Evolutionary conservation across 2,113 vertebrate genomes (phyloP).

Genomic region (Rallus limicola): DNA sequence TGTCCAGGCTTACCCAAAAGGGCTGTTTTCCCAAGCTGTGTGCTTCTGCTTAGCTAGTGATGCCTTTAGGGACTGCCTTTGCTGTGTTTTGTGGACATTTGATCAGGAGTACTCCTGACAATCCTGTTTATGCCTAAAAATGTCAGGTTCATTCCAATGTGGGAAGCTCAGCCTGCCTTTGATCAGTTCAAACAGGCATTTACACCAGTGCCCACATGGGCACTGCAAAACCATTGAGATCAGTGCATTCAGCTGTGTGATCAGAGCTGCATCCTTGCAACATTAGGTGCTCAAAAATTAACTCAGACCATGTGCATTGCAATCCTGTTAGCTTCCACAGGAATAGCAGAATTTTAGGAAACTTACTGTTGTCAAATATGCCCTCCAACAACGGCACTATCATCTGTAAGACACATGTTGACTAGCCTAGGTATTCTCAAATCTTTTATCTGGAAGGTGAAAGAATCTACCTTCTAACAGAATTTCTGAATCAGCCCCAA

Average conservation of each 20-base stretch:
- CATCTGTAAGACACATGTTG: neutral
- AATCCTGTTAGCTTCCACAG: neutral
- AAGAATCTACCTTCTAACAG: neutral
- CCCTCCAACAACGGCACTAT: neutral
- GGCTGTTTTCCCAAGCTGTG: neutral
- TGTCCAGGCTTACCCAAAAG: neutral
- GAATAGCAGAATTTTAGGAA: neutral
- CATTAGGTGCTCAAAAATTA: neutral
- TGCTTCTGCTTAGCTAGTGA: neutral
- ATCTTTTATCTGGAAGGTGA: neutral
- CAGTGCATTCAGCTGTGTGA: neutral
- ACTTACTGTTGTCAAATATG: neutral
- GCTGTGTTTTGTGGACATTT: neutral
- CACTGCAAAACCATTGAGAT: neutral
- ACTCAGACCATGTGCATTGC: neutral
- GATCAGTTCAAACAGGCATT: neutral
- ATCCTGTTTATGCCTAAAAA: neutral
- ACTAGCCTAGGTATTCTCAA: neutral
- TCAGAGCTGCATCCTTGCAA: neutral
- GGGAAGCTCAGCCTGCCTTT: neutral
- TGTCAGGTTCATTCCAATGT: accelerated
- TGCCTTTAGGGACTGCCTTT: neutral
- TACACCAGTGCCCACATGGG: neutral
- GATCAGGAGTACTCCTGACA: neutral
- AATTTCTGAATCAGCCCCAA: neutral